Conservation (phyloP, 2,797 vertebrate genomes). For the Salmo trutta region DNA sequence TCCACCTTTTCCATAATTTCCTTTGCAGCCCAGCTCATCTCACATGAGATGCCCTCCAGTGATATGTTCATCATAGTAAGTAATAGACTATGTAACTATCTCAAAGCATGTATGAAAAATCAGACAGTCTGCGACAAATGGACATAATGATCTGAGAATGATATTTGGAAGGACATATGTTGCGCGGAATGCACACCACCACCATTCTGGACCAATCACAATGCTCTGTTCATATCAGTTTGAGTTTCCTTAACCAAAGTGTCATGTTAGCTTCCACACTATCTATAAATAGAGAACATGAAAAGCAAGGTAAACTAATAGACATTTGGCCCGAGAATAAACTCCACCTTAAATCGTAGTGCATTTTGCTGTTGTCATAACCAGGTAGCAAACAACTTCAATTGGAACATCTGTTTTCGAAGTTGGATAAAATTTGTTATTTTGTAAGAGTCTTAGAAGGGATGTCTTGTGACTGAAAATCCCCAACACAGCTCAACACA, state of each 20-base stretch:
- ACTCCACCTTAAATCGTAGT: not conserved
- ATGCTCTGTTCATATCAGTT: conserved; percentile 15
- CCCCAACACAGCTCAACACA: conserved; percentile 3
- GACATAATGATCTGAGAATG: conserved; percentile 31
- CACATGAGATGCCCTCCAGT: not conserved
- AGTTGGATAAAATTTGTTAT: not conserved
- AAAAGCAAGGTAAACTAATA: conserved; percentile 27
- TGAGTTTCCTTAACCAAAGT: conserved; percentile 27
- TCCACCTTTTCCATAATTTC: not conserved
- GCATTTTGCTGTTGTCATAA: not conserved
- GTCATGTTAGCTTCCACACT: conserved; percentile 22
- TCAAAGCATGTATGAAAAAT: conserved; percentile 11
- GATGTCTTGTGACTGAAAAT: conserved; percentile 24
- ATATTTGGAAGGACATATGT: conserved; percentile 35
- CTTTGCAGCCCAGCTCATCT: not conserved
- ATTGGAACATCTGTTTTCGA: not conserved
- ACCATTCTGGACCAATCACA: conserved; percentile 10
- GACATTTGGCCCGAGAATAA: not conserved
- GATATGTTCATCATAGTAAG: not conserved
- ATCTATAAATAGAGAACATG: conserved; percentile 16
- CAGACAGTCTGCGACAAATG: conserved; percentile 29
- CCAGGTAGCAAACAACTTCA: not conserved
- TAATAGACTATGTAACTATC: conserved; percentile 1
- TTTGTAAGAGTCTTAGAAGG: not conserved
- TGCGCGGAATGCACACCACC: not conserved